These are phyloP conservation scores for Mustela nigripes DNA, from an alignment of 2,113 vertebrate genomes.

Conservation along the genomic window DNA sequence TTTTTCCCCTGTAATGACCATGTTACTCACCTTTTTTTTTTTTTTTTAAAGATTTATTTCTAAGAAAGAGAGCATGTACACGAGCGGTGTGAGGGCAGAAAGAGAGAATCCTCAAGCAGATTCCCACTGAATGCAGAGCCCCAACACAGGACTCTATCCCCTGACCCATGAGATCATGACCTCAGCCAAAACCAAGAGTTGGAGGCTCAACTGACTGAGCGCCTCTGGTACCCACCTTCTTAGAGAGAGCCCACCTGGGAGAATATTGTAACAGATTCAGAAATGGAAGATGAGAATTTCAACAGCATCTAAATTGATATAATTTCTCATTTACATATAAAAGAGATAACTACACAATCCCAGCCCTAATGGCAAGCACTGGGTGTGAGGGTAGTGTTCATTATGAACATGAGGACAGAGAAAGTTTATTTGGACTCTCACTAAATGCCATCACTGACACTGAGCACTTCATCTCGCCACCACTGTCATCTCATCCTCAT, in stretches of 20 bases:
- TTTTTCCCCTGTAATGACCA: neutral
- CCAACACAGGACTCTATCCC: neutral
- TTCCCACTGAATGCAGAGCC: neutral
- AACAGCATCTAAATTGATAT: neutral
- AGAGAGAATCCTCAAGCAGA: neutral
- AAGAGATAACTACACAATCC: neutral
- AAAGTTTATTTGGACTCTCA: neutral
- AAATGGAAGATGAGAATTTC: slow-evolving; percentile 29
- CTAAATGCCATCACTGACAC: neutral
- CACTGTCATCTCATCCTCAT: neutral
- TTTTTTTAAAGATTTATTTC: neutral
- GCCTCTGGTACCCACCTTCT: neutral
- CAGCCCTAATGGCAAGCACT: neutral
- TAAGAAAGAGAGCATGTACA: neutral
- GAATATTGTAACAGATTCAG: neutral
- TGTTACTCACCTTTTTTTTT: neutral
- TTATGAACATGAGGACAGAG: neutral
- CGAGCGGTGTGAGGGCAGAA: neutral
- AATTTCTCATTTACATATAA: neutral
- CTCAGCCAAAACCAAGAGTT: neutral
- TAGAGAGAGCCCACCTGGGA: neutral
- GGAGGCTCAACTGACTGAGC: too few species aligned
- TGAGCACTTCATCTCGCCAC: neutral
- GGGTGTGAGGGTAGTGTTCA: neutral
- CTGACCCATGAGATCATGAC: neutral